Base-by-base conservation (phyloP, 2,888 invertebrate species). In the Horisme vitalbata region DNA sequence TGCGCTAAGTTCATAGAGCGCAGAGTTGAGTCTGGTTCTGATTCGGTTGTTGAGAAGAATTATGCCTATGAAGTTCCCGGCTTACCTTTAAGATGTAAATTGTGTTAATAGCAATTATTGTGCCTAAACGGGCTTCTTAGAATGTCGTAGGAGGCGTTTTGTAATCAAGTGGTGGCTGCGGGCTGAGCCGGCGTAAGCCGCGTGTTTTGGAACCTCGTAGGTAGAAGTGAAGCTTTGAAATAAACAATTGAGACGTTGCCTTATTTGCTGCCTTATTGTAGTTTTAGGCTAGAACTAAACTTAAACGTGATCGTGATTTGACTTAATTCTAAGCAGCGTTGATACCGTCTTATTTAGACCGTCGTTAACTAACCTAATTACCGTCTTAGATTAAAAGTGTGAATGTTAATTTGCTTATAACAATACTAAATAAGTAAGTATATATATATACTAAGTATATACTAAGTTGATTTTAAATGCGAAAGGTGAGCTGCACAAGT, bases 81-180 rank as follows among this genome's bases (percentile, higher is more conserved):
- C 50, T 45, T 48, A 55, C 57, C 55, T 60, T 51, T 41, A 49
- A 56, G 55, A 57, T 54, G 59, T 54, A 55, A 54, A 60, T 52
- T 46, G 52, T 47, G 49, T 44, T 57, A 55, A 52, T 52, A 39
- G 53, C 48, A 49, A 54, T 54, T 38, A 50, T 51, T 47, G 50
- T 33, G 38, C 13, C 15, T 51, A 43, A 45, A 52, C 45, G 45
- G 53, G 54, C 45, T 54, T 47, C 58, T 55, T 49, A 47, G 50
- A 49, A 53, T 33, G 55, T 38, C 45, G 53, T 46, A 35, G 39
- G 34, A 55, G 41, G 51, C 27, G 45, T 52, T 51, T 36, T 39
- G 51, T 53, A 49, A 58, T 53, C 46, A 48, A 47, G 50, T 8
- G 36, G 45, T 44, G 11, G 24, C 43, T 15, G 11, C 36, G 26